A percentile compares a stretch with the other conserved stretches of the same genome.
Conservation (phyloP, 2,888 invertebrate species). For the Eustalomyia histrio region DNA sequence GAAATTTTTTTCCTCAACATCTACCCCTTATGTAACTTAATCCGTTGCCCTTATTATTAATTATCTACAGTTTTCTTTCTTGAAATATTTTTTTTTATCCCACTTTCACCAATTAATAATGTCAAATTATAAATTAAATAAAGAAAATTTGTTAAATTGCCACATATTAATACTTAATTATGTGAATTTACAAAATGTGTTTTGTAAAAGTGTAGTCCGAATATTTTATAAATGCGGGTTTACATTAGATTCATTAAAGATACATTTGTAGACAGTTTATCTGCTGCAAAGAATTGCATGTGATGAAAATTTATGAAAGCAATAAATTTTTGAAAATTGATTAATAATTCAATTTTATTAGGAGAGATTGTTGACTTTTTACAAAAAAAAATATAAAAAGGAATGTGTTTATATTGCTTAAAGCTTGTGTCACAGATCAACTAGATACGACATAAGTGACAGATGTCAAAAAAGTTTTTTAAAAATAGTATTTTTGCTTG, state of each 20-base stretch:
- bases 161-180: constrained; percentile 35
- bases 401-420: no score
- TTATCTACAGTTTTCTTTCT: not conserved
- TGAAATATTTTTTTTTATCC: not conserved
- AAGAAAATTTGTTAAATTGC: constrained; percentile 43
- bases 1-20: no score
- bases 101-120: constrained; percentile 52
- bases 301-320: not conserved
- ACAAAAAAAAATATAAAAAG: no score
- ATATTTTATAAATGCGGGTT: constrained; percentile 48
- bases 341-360: constrained; percentile 7
- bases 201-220: constrained; percentile 6
- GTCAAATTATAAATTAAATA: constrained; percentile 52
- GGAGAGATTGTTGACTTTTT: constrained; percentile 30
- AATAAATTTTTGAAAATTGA: constrained; percentile 1
- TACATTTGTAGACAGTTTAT: constrained; percentile 12
- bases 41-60: constrained; percentile 42
- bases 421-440: no score
- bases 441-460: no score
- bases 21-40: constrained; percentile 24
- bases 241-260: constrained; percentile 16
- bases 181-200: constrained; percentile 13
- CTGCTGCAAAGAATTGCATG: constrained; percentile 51
- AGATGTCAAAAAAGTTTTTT: no score
- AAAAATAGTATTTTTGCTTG: no score